A percentile compares a stretch with the other conserved stretches of the same genome.
These are phyloP conservation scores for Chaetodon trifascialis DNA, from an alignment of 2,113 vertebrate species.

Conservation along the genomic window DNA sequence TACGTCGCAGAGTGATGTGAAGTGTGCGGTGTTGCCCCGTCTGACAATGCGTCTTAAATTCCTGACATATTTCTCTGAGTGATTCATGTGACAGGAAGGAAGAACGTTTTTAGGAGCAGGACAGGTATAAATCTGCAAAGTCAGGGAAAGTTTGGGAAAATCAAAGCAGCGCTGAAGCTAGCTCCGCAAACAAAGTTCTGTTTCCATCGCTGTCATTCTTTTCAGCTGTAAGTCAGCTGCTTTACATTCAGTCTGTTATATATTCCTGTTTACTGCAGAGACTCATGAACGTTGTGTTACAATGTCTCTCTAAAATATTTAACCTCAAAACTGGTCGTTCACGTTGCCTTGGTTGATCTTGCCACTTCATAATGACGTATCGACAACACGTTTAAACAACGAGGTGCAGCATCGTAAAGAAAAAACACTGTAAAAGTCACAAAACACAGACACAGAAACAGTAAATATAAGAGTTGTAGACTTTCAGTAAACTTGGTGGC, in stretches of 20 bases:
- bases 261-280: neutral
- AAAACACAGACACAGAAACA: neutral
- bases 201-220: slow-evolving; percentile 1
- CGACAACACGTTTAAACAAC: neutral
- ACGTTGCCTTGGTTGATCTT: no score
- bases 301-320: neutral
- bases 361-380: neutral
- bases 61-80: slow-evolving; percentile 31
- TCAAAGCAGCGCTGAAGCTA: neutral
- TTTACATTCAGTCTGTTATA: neutral
- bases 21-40: neutral
- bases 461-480: neutral
- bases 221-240: neutral
- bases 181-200: neutral
- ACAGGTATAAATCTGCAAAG: neutral
- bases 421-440: neutral
- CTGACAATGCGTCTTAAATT: slow-evolving; percentile 20
- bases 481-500: no score
- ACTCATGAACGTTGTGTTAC: neutral
- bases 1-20: neutral
- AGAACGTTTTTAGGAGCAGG: slow-evolving; percentile 18
- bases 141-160: neutral
- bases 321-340: neutral
- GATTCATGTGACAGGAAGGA: slow-evolving; percentile 23
- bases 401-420: neutral